A percentile compares a stretch with the other conserved stretches of the same genome.
Conservation (phyloP, 1,140 invertebrate species). For the Zaprionus nigranus region DNA sequence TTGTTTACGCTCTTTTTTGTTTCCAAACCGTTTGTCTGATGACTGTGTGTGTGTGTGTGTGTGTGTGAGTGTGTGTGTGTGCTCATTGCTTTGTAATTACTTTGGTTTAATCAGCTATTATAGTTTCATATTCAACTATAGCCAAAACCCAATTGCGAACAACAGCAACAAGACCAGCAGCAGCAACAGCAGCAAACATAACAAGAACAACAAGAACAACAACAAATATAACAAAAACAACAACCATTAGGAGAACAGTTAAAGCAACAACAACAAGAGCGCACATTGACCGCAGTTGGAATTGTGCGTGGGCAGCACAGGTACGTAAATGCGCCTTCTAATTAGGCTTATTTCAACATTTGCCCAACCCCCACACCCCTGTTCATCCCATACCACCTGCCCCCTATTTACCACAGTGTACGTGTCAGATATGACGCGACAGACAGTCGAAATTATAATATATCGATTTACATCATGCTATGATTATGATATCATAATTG, state of each 20-base stretch:
- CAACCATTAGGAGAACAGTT: not conserved
- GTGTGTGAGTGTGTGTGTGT: not conserved
- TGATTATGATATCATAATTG: constrained; percentile 13
- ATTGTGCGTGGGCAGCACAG: constrained; percentile 18
- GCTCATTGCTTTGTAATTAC: constrained; percentile 12
- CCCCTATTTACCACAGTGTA: not conserved
- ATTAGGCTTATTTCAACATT: constrained; percentile 18
- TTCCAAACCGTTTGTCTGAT: constrained; percentile 20
- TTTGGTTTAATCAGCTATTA: constrained; percentile 29
- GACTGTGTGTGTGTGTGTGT: not conserved
- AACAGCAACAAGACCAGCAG: not conserved
- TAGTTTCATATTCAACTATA: constrained; percentile 53
- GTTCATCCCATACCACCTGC: not conserved
- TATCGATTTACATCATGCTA: constrained; percentile 5
- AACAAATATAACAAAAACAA: not conserved
- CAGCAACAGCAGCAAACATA: not conserved
- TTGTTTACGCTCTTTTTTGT: constrained; percentile 3
- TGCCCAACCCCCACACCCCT: not conserved
- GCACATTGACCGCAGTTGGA: not conserved
- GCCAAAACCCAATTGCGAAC: not conserved
- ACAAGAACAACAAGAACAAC: constrained; percentile 2
- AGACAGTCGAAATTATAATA: constrained; percentile 11
- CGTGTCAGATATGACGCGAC: constrained; percentile 3
- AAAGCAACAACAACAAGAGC: not conserved
- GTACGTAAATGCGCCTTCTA: constrained; percentile 18